Evolutionary conservation across 1,140 invertebrate genomes (phyloP), one percentile per base, ranked within the genome.

Genomic region (Drosophila sp.): DNA sequence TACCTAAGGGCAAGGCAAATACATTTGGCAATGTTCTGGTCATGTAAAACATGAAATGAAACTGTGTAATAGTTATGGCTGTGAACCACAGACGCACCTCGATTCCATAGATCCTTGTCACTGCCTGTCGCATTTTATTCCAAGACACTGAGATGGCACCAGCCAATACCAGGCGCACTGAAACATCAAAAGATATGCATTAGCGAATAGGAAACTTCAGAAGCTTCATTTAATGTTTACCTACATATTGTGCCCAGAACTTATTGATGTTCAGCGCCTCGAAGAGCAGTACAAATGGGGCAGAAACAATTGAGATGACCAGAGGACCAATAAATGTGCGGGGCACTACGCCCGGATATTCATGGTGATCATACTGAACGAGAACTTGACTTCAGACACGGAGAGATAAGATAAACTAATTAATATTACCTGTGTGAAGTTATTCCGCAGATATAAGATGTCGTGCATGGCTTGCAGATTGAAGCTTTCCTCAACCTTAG

Each of bases 401-500:
- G 1, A 7, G 6, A 33, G 5, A 6, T 7, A 27, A 8, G 11
- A 7, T 7, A 7, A 11, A 50, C 8, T 23, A 10, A 0, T 1
- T 10, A 1, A 1, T 5, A 10, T 32, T 7, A 98, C 98, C 95
- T 97, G 92, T 41, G 95, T 93, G 65, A 99, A 93, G 93, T 98
- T 97, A 91, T 93, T 93, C 67, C 95, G 94, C 91, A 98, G 95
- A 93, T 98, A 99, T 11, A 99, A 93, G 79, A 99, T 94, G 93
- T 99, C 99, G 93, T 99, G 99, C 92, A 97, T 97, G 10, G 99
- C 99, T 94, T 99, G 97, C 25, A 99, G 93, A 93, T 99, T 99
- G 91, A 99, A 99, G 93, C 98, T 99, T 94, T 99, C 99, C 93
- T 99, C 99, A 7, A 99, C 99, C 96, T 99, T 99, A 1, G 98